Base-by-base conservation (phyloP, 2,888 invertebrate species). In the Tetanocera ferruginea region DNA sequence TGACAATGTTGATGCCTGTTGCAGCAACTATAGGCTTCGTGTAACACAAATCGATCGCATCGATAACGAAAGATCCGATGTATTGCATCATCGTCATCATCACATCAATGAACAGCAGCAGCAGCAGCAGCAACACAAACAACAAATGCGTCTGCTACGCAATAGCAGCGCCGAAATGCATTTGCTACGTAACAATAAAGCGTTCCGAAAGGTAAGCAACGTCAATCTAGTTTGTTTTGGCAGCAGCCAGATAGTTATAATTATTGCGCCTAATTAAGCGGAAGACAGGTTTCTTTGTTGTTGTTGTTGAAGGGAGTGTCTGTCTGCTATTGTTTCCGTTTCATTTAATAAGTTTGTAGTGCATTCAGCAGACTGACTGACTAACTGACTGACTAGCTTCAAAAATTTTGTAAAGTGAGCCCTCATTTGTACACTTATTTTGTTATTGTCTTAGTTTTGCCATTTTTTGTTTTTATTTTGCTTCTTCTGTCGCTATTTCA, bases 121-220 rank as follows among this genome's bases (percentile, higher is more conserved):
- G 52, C 82, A 78, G 37, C 75, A 72, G 43, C 79, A 79, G n/a
- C 76, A 76, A 72, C 78, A 77, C 17, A 72, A 69, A 51, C 79
- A 75, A 57, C 75, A 75, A 3, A 70, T 51, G 52, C 76, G 76
- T 49, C 71, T 80, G 60, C 43, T 78, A 23, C 76, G 82, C 55
- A 82, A 80, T 74, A 82, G 80, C 69, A 78, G 81, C 37, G 74
- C 74, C 64, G 84, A 84, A 62, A 75, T 82, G 60, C 75, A 84
- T 70, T 79, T 83, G 75, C 81, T 81, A 80, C 85, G 82, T 74
- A 84, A 83, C 80, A 84, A 85, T 76, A 83, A 85, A 73, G 71
- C 86, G 77, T 80, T 84, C 77, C 83, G 84, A 80, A 87, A 87
- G 86, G 87, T 87, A 86, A 82, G 85, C 43, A 60, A 23, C 25